Conservation (phyloP, 2,888 invertebrate genomes). For the Caenorhabditis sulstoni region DNA sequence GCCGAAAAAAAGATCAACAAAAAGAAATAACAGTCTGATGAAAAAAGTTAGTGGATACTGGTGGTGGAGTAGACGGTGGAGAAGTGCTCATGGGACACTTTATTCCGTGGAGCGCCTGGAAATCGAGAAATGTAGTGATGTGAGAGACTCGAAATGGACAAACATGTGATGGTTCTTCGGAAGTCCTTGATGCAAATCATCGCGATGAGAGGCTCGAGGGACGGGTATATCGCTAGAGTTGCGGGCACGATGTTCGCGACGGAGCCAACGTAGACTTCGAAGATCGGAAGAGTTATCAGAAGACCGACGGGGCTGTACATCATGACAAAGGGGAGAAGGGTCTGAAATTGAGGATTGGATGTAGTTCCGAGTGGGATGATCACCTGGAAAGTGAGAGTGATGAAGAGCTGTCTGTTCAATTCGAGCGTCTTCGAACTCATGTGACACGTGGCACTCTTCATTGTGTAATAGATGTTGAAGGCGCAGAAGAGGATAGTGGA, state of each 20-base stretch:
- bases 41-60: background rate
- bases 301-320: slow-evolving; percentile 43
- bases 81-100: background rate
- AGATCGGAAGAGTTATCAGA: slow-evolving; percentile 30
- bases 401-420: slow-evolving; percentile 33
- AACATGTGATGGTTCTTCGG: slow-evolving; percentile 23
- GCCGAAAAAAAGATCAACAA: too few species aligned
- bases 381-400: slow-evolving; percentile 40
- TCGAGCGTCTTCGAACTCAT: slow-evolving; percentile 36
- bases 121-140: background rate
- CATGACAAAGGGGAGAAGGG: slow-evolving; percentile 28
- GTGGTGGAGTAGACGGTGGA: background rate
- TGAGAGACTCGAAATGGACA: background rate
- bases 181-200: slow-evolving; percentile 39
- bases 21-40: too few species aligned
- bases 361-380: background rate
- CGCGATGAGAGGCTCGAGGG: slow-evolving; percentile 30
- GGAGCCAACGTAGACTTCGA: slow-evolving; percentile 32
- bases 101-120: background rate
- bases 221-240: slow-evolving; percentile 23
- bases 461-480: slow-evolving; percentile 20
- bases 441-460: slow-evolving; percentile 32
- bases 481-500: slow-evolving; percentile 35
- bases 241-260: slow-evolving; percentile 25
- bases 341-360: slow-evolving; percentile 19